These are phyloP conservation scores for Diabrotica virgifera DNA, from an alignment of 1,140 invertebrate genomes.

Conservation along the genomic window DNA sequence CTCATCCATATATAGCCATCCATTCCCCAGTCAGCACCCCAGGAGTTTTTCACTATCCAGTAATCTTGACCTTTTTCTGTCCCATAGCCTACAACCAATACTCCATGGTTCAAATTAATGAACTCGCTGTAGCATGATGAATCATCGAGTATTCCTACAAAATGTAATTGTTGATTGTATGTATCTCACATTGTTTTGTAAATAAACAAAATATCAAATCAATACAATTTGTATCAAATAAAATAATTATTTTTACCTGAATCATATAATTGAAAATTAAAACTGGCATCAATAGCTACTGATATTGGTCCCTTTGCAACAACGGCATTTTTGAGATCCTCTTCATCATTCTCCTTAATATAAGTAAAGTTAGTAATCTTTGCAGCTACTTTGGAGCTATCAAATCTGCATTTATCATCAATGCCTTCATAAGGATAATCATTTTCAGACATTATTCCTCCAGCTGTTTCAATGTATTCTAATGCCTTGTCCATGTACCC, in stretches of 20 bases:
- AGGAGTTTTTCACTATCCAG: conserved; percentile 40
- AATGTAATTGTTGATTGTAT: conserved; percentile 33
- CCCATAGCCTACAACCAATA: conserved; percentile 36
- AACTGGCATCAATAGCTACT: conserved; percentile 84
- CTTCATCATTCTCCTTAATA: too few relatives aligned
- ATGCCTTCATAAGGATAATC: too few relatives aligned
- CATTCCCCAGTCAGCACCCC: conserved; percentile 19
- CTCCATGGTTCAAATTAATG: conserved; percentile 33
- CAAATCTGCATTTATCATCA: too few relatives aligned
- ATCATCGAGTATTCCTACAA: conserved; percentile 54
- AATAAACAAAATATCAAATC: too few relatives aligned
- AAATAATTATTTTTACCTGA: conserved; percentile 14
- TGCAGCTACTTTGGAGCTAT: conserved; percentile 58
- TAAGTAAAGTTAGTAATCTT: too few relatives aligned
- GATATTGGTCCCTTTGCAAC: conserved; percentile 85
- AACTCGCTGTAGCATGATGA: conserved; percentile 10
- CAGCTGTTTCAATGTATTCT: too few relatives aligned
- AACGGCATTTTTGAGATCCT: too few relatives aligned
- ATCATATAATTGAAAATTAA: conserved; percentile 28
- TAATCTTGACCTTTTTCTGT: conserved; percentile 28
- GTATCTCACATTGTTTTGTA: too few relatives aligned
- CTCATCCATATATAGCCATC: too few relatives aligned
- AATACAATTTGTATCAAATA: too few relatives aligned
- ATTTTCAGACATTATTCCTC: too few relatives aligned
- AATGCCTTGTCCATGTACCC: conserved; percentile 29